Evolutionary conservation across 2,113 vertebrate species (phyloP).

Genomic region (Gnathonemus echidnorhynchus): DNA sequence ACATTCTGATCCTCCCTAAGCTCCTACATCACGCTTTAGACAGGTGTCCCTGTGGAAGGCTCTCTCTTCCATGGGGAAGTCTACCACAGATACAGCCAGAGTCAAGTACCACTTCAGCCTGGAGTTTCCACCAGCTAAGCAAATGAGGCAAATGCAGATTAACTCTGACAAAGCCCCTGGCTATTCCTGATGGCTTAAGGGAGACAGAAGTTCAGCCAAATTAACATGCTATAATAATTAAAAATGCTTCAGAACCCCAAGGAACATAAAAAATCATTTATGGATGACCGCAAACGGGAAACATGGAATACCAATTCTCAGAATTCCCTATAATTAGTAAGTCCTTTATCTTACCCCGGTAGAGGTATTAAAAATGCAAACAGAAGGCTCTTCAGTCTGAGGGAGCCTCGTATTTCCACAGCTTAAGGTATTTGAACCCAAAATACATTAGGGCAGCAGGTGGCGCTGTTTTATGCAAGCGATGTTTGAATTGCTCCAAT

Average conservation of each 20-base stretch:
- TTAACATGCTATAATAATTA: not conserved
- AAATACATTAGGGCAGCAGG: not conserved
- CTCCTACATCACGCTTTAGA: not conserved
- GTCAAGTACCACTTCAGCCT: not conserved
- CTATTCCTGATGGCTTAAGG: not conserved
- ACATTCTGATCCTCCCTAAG: not conserved
- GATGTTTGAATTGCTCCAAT: not conserved
- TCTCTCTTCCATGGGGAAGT: not conserved
- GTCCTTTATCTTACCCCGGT: not conserved
- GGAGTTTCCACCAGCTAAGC: not conserved
- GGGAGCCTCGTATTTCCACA: not conserved
- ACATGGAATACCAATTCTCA: not conserved
- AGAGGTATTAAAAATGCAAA: not conserved
- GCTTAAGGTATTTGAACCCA: not conserved
- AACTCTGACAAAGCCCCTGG: not conserved
- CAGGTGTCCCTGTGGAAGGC: not conserved
- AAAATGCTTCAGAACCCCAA: not conserved
- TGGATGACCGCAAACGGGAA: not conserved
- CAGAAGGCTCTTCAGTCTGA: not conserved
- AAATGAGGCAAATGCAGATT: not conserved
- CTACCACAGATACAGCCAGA: not conserved
- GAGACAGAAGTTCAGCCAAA: not conserved
- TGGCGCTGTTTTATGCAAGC: not conserved
- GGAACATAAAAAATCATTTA: not conserved
- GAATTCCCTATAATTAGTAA: not conserved